These are phyloP conservation scores for Stichodactyla mertensii DNA, from an alignment of 64 coral and sea anemone genomes.

Conservation along the genomic window DNA sequence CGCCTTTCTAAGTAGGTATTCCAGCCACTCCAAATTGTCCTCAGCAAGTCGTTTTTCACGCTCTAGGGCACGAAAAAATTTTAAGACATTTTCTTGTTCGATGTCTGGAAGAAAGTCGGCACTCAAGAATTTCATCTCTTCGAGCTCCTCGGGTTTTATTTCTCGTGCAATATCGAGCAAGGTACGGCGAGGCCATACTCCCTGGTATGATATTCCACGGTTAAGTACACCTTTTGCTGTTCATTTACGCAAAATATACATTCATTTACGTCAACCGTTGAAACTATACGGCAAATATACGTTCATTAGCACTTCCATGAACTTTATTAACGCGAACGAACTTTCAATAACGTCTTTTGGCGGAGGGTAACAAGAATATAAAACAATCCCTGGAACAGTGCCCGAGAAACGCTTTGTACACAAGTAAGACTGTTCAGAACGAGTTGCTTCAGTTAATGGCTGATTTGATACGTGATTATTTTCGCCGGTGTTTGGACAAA, in stretches of 20 bases:
- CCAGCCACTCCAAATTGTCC: background rate
- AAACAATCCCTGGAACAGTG: background rate
- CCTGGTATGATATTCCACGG: background rate
- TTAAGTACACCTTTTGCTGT: too few relatives aligned
- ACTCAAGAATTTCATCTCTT: conserved; percentile 3
- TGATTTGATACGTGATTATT: conserved; percentile 17
- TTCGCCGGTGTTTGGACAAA: conserved; percentile 15
- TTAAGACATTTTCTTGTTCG: background rate
- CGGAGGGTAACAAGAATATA: too few relatives aligned
- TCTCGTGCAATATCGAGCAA: conserved; percentile 2
- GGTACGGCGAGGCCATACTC: background rate
- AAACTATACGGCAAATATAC: too few relatives aligned
- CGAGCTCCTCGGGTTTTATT: background rate
- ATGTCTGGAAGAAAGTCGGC: background rate
- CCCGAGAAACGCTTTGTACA: conserved; percentile 10
- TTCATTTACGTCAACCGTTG: too few relatives aligned
- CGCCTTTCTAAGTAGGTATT: background rate
- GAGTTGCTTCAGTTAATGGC: conserved; percentile 11
- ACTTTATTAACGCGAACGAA: too few relatives aligned
- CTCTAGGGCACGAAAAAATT: conserved; percentile 5
- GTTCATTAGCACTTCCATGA: too few relatives aligned
- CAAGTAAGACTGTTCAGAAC: conserved; percentile 30
- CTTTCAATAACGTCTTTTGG: too few relatives aligned
- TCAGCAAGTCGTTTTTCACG: background rate
- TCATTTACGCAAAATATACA: too few relatives aligned